These are phyloP conservation scores for Thymallus thymallus DNA, from an alignment of 2,113 vertebrate genomes.

Conservation along the genomic window DNA sequence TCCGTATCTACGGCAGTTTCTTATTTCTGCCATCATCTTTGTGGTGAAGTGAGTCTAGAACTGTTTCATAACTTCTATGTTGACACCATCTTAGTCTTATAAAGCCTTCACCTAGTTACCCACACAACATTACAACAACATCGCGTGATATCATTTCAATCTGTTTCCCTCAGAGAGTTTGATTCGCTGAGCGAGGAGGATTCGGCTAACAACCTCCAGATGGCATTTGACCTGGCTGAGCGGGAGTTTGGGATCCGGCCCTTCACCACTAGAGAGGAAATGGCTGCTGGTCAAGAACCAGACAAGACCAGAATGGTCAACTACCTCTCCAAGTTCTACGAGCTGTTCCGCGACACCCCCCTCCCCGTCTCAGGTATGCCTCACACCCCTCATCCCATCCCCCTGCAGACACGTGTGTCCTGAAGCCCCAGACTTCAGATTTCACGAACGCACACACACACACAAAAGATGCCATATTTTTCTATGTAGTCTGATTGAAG, in stretches of 20 bases:
- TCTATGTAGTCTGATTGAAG: too few species aligned
- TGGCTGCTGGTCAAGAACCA: conserved; percentile 73
- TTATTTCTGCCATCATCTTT: conserved; percentile 16
- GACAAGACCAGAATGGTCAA: conserved; percentile 88
- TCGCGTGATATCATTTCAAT: conserved; percentile 2
- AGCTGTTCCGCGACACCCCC: conserved; percentile 88
- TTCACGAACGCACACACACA: not conserved
- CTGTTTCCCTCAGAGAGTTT: conserved; percentile 80
- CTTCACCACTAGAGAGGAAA: conserved; percentile 81
- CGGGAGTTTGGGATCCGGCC: conserved; percentile 88
- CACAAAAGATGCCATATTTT: not conserved
- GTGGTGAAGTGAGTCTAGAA: not conserved
- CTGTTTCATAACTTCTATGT: not conserved
- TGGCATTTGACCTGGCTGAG: conserved; percentile 88
- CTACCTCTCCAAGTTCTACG: conserved; percentile 95
- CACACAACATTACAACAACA: not conserved
- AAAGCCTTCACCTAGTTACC: not conserved
- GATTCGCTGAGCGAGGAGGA: conserved; percentile 86
- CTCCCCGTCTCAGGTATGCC: conserved; percentile 81
- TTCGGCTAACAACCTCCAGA: conserved; percentile 82
- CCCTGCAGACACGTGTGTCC: not conserved
- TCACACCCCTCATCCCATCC: not conserved
- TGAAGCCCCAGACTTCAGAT: not conserved
- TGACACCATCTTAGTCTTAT: not conserved
- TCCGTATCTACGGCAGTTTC: conserved; percentile 26